Evolutionary conservation across 1,140 invertebrate genomes (phyloP).

Genomic region (Epicauta chinensis): DNA sequence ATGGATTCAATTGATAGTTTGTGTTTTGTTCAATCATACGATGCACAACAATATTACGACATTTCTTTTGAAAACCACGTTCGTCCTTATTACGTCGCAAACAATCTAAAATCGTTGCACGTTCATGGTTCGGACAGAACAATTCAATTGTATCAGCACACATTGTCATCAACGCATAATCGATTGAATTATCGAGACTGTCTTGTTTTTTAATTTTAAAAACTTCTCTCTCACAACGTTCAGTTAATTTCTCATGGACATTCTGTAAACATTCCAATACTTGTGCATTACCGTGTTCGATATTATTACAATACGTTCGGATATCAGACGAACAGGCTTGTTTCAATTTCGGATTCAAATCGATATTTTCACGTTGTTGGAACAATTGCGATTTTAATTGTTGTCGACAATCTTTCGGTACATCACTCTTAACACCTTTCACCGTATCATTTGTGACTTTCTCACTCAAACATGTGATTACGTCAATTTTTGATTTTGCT

Average conservation of each 20-base stretch:
- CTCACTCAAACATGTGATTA: slow-evolving; percentile 87
- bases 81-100: slow-evolving; percentile 74
- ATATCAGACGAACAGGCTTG: slow-evolving; percentile 72
- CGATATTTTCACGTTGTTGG: slow-evolving; percentile 79
- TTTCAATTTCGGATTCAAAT: slow-evolving; percentile 75
- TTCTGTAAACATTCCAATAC: slow-evolving; percentile 82
- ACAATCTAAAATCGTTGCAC: slow-evolving; percentile 63
- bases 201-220: slow-evolving; percentile 83
- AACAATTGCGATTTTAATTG: slow-evolving; percentile 84
- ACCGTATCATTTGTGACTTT: slow-evolving; percentile 86
- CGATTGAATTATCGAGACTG: slow-evolving; percentile 74
- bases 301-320: slow-evolving; percentile 61
- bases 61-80: slow-evolving; percentile 75
- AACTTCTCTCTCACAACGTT: slow-evolving; percentile 68
- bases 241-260: slow-evolving; percentile 57
- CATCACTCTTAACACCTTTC: slow-evolving; percentile 63
- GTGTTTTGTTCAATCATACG: slow-evolving; percentile 88
- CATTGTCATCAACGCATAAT: slow-evolving; percentile 74
- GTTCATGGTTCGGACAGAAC: slow-evolving; percentile 66
- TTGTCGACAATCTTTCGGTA: slow-evolving; percentile 80
- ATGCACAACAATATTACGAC: slow-evolving; percentile 77
- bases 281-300: slow-evolving; percentile 70
- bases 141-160: slow-evolving; percentile 81
- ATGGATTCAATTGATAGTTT: slow-evolving; percentile 89
- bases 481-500: slow-evolving; percentile 76